Percentiles rank a stretch among this genome's conserved stretches.
Conservation (phyloP, 2,888 invertebrate species). For the Diadromus collaris region DNA sequence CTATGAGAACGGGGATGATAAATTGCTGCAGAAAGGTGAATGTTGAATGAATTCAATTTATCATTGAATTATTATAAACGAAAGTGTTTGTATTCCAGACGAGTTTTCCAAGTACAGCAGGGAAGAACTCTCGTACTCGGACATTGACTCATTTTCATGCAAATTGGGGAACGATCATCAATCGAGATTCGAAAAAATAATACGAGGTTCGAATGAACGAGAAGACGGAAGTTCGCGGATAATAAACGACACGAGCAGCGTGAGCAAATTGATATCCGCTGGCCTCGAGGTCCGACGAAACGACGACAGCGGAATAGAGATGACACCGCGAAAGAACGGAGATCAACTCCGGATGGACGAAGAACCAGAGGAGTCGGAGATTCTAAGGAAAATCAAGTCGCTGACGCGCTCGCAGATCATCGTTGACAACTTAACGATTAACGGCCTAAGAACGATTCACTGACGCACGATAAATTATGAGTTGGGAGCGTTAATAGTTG, state of each 20-base stretch:
- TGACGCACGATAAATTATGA: conserved; percentile 22
- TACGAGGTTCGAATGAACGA: conserved; percentile 57
- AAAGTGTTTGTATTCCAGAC: conserved; percentile 26
- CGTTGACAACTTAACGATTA: conserved; percentile 56
- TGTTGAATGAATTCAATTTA: neutral
- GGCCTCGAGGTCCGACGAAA: conserved; percentile 63
- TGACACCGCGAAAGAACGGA: conserved; percentile 69
- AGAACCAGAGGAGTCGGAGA: conserved; percentile 75
- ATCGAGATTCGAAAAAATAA: conserved; percentile 58
- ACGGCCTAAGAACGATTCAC: conserved; percentile 59
- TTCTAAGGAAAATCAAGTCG: conserved; percentile 80
- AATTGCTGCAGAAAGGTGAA: conserved; percentile 61
- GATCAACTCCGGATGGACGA: conserved; percentile 51
- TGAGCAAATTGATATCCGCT: conserved; percentile 46
- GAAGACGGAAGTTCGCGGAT: conserved; percentile 43
- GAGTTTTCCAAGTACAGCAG: conserved; percentile 35
- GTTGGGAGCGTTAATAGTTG: too few relatives aligned
- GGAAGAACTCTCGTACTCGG: conserved; percentile 57
- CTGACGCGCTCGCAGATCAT: conserved; percentile 78
- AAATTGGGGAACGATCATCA: conserved; percentile 54
- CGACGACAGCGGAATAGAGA: conserved; percentile 73
- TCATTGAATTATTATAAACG: conserved; percentile 40
- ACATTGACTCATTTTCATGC: conserved; percentile 32
- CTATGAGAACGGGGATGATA: conserved; percentile 22
- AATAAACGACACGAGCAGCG: conserved; percentile 61